A percentile compares a stretch with the other conserved stretches of the same genome.
phyloP scores from a whole-genome alignment of 2,888 invertebrate genomes.

The Acronicta psi region DNA sequence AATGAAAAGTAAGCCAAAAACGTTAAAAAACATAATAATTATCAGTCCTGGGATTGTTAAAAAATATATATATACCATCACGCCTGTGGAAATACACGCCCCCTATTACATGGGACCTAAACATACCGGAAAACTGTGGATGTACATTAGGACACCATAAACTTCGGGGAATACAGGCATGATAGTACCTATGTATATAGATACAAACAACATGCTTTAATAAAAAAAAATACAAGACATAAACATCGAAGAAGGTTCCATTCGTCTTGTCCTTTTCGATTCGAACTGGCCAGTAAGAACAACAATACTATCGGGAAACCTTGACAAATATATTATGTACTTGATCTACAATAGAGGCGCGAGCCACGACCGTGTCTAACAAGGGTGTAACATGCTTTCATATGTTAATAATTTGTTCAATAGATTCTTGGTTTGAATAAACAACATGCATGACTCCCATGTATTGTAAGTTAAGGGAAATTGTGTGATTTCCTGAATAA shows the following conservation, averaged over 20 bases:
- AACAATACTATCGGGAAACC: conserved; percentile 13
- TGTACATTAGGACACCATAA: no score
- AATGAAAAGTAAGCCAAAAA: no score
- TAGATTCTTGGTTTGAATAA: conserved; percentile 7
- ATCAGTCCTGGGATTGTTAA: no score
- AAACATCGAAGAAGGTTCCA: background rate
- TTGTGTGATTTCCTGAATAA: background rate
- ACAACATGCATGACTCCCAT: conserved; percentile 10
- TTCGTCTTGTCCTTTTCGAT: background rate
- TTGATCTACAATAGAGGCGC: conserved; percentile 13
- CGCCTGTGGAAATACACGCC: no score
- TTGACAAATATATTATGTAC: conserved; percentile 18
- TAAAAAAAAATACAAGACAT: background rate
- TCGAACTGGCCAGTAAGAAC: background rate
- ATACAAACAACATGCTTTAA: no score
- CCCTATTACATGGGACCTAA: no score
- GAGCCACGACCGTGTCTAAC: conserved; percentile 45
- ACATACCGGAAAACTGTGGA: no score
- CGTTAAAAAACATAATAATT: no score
- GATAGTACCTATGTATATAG: no score
- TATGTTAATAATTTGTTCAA: conserved; percentile 35
- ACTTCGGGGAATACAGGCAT: no score
- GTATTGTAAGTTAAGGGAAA: conserved; percentile 11
- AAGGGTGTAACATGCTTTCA: conserved; percentile 29
- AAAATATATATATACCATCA: no score